Base-by-base conservation (phyloP, 2,113 vertebrate species). In the Puma concolor region DNA sequence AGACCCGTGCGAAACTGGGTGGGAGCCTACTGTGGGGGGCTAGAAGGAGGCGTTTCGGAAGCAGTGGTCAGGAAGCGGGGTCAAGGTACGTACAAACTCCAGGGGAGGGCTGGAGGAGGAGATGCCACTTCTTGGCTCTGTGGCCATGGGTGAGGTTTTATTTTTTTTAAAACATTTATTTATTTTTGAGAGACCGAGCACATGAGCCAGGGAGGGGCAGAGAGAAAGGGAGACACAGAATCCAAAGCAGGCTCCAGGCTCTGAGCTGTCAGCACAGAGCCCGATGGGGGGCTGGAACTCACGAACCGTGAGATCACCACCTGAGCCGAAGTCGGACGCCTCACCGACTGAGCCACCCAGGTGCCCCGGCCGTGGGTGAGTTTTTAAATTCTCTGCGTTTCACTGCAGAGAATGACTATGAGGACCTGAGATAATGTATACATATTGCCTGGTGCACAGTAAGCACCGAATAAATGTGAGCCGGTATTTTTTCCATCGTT, bases 21-120 rank as follows among this genome's bases (percentile, higher is more conserved):
- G n/a, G 27, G n/a, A 23, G 19, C 12, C 2, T 31, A 3, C 5
- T 1, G 21, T 2, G 1, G 11, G 25, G 54, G 36, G 4, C 27
- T 3, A 0, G 41, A 38, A 92, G 64, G 57, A 63, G 76, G 12
- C 50, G 25, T 57, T 80, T 64, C 33, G 12, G 41, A 60, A 50
- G 69, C 17, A 8, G 4, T 27, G 19, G 1, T 33, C 63, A 84
- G 19, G 17, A 57, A 57, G 25, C 33, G 12, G 41, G 31, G 23
- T 36, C 66, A 4, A 13, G 31, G 63, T n/a, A 7, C 33, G 1
- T 6, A 15, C 48, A 27, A 0, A 72, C 27, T 25, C 38, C 23
- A 4, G 7, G 7, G 44, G 82, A 7, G 48, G 13, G 19, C 31
- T 33, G 48, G 19, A 66, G 17, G 8, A 17, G 14, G 19, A 7